Evolutionary conservation across 2,113 vertebrate genomes (phyloP), one percentile per base, ranked within the genome.

Genomic region (Sardina pilchardus): DNA sequence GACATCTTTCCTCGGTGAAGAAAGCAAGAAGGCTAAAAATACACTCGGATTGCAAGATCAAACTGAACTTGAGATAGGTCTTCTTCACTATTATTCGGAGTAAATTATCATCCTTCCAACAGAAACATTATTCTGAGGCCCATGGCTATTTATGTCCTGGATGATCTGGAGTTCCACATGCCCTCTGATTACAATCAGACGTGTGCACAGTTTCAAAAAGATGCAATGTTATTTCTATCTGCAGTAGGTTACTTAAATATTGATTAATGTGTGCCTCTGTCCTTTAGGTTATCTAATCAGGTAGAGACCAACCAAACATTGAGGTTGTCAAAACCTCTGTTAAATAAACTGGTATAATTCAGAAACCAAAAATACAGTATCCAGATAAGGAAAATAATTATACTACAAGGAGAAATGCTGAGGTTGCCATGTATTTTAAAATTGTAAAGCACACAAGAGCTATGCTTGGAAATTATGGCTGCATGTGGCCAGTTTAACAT

Each of bases 261-360:
- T 71, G 63, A 71, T 30, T 71, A 30, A 78, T 78, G 10, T 78
- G 71, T 36, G 34, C 71, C 34, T 78, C 71, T 78, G 71, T 78
- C 10, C 30, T 78, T 78, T 78, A 17, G 26, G 26, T 78, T 10
- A 78, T 78, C 71, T 78, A 78, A 78, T 78, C 63, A 34, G 63
- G 63, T 34, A 34, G 9, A 30, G 63, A 71, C 34, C 71, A 78
- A 14, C 3, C 34, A 36, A 78, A 36, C 30, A 78, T 78, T 78
- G 36, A 34, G 71, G 10, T 78, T 78, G 71, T 78, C 71, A 78
- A 36, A 78, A 30, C 26, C 34, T 34, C 30, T 30, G 30, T 16
- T 34, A 78, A 36, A 78, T 78, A 36, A 34, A 78, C 71, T 36
- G 12, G 71, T 17, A 5, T 34, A 39, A 78, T 39, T n/a, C 30